Percentiles rank a stretch among this genome's conserved stretches.
These are phyloP conservation scores for Taxidea taxus DNA, from an alignment of 2,113 vertebrate genomes.

Conservation along the genomic window DNA sequence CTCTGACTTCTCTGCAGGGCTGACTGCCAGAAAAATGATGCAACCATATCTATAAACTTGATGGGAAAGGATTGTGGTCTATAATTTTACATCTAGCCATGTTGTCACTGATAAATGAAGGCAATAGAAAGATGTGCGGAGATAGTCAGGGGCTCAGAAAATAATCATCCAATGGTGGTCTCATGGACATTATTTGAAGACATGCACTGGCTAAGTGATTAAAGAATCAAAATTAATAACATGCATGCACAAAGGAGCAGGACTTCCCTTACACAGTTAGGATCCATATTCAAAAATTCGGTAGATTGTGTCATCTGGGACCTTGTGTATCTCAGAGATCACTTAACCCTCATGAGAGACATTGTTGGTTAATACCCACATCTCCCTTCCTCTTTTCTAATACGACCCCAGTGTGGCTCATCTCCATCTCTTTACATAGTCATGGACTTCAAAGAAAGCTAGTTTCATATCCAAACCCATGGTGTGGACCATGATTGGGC, in stretches of 20 bases:
- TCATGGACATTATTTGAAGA: not conserved
- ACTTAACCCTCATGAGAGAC: not conserved
- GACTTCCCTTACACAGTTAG: not conserved
- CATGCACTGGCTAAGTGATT: not conserved
- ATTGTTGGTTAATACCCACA: not conserved
- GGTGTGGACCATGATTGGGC: not conserved
- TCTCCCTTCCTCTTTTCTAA: not conserved
- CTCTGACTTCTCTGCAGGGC: not conserved
- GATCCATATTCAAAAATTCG: not conserved
- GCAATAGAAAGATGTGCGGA: not conserved
- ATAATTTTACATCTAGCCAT: not conserved
- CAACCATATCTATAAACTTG: not conserved
- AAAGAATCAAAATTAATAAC: not conserved
- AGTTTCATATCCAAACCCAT: not conserved
- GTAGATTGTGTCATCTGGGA: not conserved
- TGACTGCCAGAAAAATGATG: not conserved
- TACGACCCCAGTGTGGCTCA: not conserved
- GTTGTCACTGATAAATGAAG: not conserved
- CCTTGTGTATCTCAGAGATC: not conserved
- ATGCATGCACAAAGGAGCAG: not conserved
- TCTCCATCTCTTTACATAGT: not conserved
- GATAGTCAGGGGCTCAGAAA: conserved; percentile 20
- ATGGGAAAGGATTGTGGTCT: not conserved
- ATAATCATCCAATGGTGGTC: not conserved
- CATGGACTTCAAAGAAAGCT: not conserved